Evolutionary conservation across 2,113 vertebrate species (phyloP), one percentile per base, ranked within the genome.

Genomic region (Actenoides hombroni): DNA sequence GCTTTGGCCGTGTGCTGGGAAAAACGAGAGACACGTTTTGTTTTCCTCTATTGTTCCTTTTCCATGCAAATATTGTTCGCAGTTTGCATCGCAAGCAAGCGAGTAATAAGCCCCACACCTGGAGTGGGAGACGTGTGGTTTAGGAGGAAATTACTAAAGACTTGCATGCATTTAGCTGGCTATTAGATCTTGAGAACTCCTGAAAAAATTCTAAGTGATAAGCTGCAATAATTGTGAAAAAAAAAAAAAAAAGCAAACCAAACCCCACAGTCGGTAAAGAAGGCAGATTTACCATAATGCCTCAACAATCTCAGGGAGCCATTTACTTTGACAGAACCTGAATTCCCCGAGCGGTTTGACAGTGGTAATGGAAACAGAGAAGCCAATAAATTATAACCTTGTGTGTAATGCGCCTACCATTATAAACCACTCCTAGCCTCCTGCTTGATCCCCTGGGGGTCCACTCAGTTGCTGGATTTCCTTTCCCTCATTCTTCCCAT

Each of bases 371-470:
- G 94, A 97, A 96, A 93, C 88, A 93, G 88, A 96, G 88, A 31
- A 96, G 95, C 95, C 92, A 96, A 96, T 97, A 96, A 95, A 97
- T 94, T 96, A 96, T 67, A 96, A 95, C 88, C 88, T 94, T 89
- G 83, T 85, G 92, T 91, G 86, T 84, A 96, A 96, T 85, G 90
- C 0, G 4, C 74, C 96, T 94, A 92, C 95, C 95, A 97, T 97
- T 96, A 96, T 76, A 94, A 96, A 95, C 83, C 95, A 94, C 92
- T 97, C 88, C 81, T 68, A 84, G 90, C 53, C 94, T 97, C 35
- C 80, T 82, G 65, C 48, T 65, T 79, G 92, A 49, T 92, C 61
- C 92, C 91, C 53, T 8, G 24, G 51, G 82, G 16, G 19, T 17
- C 12, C 49, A 61, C 86, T 86, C 70, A 61, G 69, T 49, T 76